A percentile compares a stretch with the other conserved stretches of the same genome.
Evolutionary conservation across 2,888 invertebrate genomes (phyloP).

Genomic region (Drosophila parthenogenetica): DNA sequence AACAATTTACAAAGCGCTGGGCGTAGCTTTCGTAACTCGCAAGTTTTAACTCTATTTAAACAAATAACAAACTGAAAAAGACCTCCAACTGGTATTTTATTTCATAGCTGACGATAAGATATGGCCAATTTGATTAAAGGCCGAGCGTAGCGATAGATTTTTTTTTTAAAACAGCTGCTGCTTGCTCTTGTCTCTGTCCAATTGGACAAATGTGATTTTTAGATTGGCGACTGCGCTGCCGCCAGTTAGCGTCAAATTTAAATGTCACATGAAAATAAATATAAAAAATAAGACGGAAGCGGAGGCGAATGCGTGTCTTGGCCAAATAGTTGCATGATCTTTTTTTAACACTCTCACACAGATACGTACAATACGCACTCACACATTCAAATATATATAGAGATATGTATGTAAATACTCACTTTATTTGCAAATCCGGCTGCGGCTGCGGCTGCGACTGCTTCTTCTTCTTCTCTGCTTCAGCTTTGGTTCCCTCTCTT

Average conservation of each 20-base stretch:
- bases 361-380: slow-evolving; percentile 31
- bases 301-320: slow-evolving; percentile 64
- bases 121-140: slow-evolving; percentile 44
- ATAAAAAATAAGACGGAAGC: slow-evolving; percentile 58
- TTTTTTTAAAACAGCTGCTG: slow-evolving; percentile 45
- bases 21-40: slow-evolving; percentile 52
- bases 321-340: slow-evolving; percentile 69
- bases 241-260: slow-evolving; percentile 53
- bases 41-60: slow-evolving; percentile 37
- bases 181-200: slow-evolving; percentile 30
- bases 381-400: slow-evolving; percentile 11
- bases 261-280: slow-evolving; percentile 62
- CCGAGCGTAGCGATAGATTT: slow-evolving; percentile 4
- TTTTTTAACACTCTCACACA: slow-evolving; percentile 69
- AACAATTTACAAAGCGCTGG: slow-evolving; percentile 46
- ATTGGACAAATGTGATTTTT: slow-evolving; percentile 40
- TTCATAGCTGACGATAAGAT: slow-evolving; percentile 45
- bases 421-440: slow-evolving; percentile 77
- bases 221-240: slow-evolving; percentile 43
- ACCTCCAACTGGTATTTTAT: slow-evolving; percentile 9
- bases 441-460: slow-evolving; percentile 44
- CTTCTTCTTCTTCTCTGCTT: slow-evolving; percentile 17
- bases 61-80: slow-evolving; percentile 1
- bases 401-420: slow-evolving; percentile 54
- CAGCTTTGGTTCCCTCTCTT: slow-evolving; percentile 49